Percentiles rank a stretch among this genome's conserved stretches.
Evolutionary conservation across 1,140 invertebrate species (phyloP).

Genomic region (Muscidifurax raptorellus): DNA sequence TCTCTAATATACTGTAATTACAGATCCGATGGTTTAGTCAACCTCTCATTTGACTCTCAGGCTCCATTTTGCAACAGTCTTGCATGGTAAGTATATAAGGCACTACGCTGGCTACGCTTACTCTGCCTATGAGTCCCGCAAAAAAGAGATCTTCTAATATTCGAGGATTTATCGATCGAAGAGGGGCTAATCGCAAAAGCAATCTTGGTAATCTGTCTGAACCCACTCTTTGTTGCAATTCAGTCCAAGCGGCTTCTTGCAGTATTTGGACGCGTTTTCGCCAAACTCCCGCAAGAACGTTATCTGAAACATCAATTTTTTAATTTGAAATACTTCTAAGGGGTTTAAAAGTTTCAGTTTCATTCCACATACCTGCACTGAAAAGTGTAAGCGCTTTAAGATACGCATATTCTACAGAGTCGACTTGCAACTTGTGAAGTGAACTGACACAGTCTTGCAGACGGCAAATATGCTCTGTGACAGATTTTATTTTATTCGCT

Average conservation of each 20-base stretch:
- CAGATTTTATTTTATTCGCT: conserved; percentile 83
- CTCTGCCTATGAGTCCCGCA: conserved; percentile 92
- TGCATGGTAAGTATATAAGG: conserved; percentile 92
- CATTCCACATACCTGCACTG: conserved; percentile 76
- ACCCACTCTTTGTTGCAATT: conserved; percentile 80
- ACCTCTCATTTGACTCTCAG: conserved; percentile 68
- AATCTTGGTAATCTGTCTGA: conserved; percentile 81
- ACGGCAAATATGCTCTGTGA: conserved; percentile 88
- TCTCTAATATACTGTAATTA: conserved; percentile 12
- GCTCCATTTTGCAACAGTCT: conserved; percentile 73
- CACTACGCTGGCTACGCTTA: conserved; percentile 94
- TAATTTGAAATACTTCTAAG: conserved; percentile 24
- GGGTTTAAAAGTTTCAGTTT: conserved; percentile 9
- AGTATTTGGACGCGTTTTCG: conserved; percentile 79
- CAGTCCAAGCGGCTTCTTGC: conserved; percentile 85
- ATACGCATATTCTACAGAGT: conserved; percentile 91
- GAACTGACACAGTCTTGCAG: conserved; percentile 89
- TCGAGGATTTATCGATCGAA: conserved; percentile 85
- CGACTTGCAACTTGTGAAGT: conserved; percentile 85
- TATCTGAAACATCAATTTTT: conserved; percentile 63
- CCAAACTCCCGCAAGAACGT: conserved; percentile 70
- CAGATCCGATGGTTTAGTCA: conserved; percentile 41
- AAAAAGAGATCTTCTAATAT: conserved; percentile 96
- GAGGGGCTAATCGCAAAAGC: conserved; percentile 84
- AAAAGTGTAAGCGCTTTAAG: conserved; percentile 92